Evolutionary conservation across 2,797 vertebrate genomes (phyloP), one percentile per base, ranked within the genome.

Genomic region (Ptychobarbus kaznakovi): DNA sequence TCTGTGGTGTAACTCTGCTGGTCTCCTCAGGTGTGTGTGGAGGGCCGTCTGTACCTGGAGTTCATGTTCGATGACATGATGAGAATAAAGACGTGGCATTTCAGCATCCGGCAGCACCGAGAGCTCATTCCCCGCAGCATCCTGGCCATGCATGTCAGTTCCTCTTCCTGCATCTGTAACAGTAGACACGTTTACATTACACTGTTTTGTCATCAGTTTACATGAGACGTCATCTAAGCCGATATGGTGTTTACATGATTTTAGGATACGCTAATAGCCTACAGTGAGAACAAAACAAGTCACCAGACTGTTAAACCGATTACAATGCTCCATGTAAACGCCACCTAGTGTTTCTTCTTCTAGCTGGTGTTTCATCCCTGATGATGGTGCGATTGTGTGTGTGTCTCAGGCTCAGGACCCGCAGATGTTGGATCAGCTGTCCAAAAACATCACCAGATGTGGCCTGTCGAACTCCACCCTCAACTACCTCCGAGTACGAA

Each of bases 11-110:
- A 79, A 87, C 69, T 11, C 35, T 40, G 32, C 56, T 11, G 42
- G 35, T 80, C 61, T 80, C 15, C 46, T 15, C 91, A 97, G 96
- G 96, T 97, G 38, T 97, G 96, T 81, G 96, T 97, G 93, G 96
- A 97, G 91, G 96, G 96, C 51, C 95, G 96, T 81, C 94, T 97
- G 80, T 97, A 97, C 91, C 90, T 97, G 93, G 96, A 97, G 91
- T 97, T 97, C 93, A 97, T 97, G 96, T 97, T 97, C 16, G 96
- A 97, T 0, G 96, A 97, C 92, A 97, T 97, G 96, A 97, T 97
- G 96, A 95, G 96, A 92, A 97, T 97, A 95, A 97, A 97, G 93
- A 97, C 96, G 0, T 97, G 96, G 96, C 96, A 97, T 91, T 97
- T 97, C 95, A 97, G 96, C 90, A 97, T 97, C 92, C 94, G 96